phyloP scores from a whole-genome alignment of 2,888 invertebrate species.

The Plebejus melissa region DNA sequence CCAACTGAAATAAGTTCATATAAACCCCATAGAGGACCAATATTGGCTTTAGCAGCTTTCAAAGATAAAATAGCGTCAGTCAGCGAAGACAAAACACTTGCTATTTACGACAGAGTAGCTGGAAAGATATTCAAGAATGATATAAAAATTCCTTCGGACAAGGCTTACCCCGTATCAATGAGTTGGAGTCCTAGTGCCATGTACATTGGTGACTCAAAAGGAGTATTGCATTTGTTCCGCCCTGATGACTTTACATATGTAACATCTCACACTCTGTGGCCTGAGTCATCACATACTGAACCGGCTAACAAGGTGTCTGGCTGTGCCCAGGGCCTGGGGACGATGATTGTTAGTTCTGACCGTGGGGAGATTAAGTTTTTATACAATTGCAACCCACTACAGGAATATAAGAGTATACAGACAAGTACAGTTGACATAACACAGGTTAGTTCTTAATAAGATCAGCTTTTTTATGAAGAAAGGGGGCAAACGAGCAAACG shows the following conservation, averaged over 20 bases:
- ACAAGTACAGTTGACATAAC: slow-evolving; percentile 65
- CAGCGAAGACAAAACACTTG: slow-evolving; percentile 79
- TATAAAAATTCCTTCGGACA: slow-evolving; percentile 59
- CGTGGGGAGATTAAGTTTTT: slow-evolving; percentile 69
- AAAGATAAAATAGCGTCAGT: slow-evolving; percentile 76
- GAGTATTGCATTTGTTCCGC: slow-evolving; percentile 62
- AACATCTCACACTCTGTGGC: slow-evolving; percentile 60
- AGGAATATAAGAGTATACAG: slow-evolving; percentile 55
- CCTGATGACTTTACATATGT: slow-evolving; percentile 54
- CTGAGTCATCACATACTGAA: slow-evolving; percentile 54
- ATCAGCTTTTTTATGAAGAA: background rate
- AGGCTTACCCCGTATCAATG: slow-evolving; percentile 64
- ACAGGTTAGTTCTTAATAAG: slow-evolving; percentile 49
- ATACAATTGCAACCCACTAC: slow-evolving; percentile 66
- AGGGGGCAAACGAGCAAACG: no score
- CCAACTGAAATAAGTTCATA: slow-evolving; percentile 60
- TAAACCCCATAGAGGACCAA: slow-evolving; percentile 74
- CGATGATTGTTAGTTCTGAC: slow-evolving; percentile 66
- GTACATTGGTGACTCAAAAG: slow-evolving; percentile 70
- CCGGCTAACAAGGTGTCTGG: slow-evolving; percentile 65
- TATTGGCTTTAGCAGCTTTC: slow-evolving; percentile 60
- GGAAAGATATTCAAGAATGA: slow-evolving; percentile 61
- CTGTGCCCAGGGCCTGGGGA: slow-evolving; percentile 61
- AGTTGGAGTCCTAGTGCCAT: slow-evolving; percentile 63
- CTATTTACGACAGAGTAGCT: slow-evolving; percentile 77